These are phyloP conservation scores for Polypedilum vanderplanki DNA, from an alignment of 1,140 invertebrate species.

Conservation along the genomic window DNA sequence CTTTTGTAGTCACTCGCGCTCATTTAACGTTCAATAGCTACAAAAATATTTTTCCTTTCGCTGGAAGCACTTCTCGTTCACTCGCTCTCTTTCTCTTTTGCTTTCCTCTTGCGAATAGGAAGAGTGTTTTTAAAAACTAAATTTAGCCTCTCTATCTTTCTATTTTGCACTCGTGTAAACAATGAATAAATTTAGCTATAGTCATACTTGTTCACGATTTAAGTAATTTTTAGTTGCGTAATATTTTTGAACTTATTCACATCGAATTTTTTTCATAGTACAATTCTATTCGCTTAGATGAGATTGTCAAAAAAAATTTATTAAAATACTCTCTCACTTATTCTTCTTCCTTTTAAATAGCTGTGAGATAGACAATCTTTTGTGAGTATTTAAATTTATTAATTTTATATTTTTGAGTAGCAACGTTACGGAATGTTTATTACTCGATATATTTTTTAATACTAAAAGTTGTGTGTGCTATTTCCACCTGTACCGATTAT, in stretches of 20 bases:
- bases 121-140: background rate
- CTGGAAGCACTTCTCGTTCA: background rate
- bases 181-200: background rate
- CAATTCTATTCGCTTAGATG: no score
- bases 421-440: background rate
- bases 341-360: no score
- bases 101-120: no score
- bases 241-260: background rate
- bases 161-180: background rate
- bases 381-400: no score
- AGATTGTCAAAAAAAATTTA: no score
- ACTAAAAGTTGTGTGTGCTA: constrained; percentile 12
- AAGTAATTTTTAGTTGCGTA: background rate
- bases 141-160: background rate
- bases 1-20: background rate
- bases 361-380: no score
- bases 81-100: no score
- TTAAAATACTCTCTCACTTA: no score
- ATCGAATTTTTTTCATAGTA: background rate
- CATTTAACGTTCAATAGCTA: background rate
- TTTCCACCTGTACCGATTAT: constrained; percentile 10
- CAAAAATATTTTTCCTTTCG: background rate
- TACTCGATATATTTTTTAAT: background rate
- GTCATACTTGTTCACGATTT: background rate
- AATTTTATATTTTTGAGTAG: no score